Evolutionary conservation across 2,113 vertebrate species (phyloP).

Genomic region (Mormoops blainvillei): DNA sequence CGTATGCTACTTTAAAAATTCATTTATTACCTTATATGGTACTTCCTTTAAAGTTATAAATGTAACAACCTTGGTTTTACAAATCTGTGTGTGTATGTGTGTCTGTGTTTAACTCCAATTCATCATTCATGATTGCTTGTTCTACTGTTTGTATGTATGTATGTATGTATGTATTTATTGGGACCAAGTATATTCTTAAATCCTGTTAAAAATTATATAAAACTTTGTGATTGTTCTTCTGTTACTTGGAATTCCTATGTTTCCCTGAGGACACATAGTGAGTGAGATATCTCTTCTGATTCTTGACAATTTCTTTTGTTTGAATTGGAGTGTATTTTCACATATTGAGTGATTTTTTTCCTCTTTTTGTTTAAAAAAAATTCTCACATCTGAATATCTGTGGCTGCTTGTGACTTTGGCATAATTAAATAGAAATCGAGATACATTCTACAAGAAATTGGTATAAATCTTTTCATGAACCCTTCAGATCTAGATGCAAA

Average conservation of each 20-base stretch:
- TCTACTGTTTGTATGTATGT: neutral
- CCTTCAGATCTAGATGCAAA: neutral
- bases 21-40: neutral
- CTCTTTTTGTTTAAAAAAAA: neutral
- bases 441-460: neutral
- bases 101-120: neutral
- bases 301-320: neutral
- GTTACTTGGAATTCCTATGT: neutral
- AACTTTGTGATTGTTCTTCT: neutral
- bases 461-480: neutral
- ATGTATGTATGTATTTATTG: neutral
- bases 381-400: neutral
- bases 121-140: neutral
- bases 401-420: neutral
- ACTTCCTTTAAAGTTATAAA: neutral
- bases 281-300: neutral
- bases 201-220: neutral
- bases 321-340: neutral
- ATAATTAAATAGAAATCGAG: neutral
- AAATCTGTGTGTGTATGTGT: neutral
- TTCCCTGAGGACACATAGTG: no score
- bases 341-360: neutral
- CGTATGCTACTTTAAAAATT: neutral
- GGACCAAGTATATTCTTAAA: neutral
- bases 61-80: neutral